Percentiles rank a stretch among this genome's conserved stretches.
Evolutionary conservation across 2,888 invertebrate species (phyloP).

Genomic region (Scaptomyza caliginosa): DNA sequence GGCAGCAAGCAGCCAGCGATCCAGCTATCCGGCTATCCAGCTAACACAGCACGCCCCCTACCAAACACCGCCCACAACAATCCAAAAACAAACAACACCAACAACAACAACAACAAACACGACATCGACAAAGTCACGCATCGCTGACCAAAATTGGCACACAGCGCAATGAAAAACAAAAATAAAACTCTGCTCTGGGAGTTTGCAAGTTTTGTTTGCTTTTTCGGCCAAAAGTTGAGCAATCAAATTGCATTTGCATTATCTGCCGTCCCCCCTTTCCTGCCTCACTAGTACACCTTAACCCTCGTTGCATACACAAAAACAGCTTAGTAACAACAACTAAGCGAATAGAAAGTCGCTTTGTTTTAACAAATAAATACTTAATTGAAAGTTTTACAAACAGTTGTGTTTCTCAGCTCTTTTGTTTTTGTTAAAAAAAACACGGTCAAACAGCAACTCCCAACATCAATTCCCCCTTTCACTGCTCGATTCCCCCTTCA

Average conservation of each 20-base stretch:
- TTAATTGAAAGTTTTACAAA: constrained; percentile 58
- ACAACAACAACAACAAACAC: constrained; percentile 50
- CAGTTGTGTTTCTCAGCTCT: constrained; percentile 22
- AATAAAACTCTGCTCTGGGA: constrained; percentile 35
- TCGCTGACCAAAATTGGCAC: constrained; percentile 78
- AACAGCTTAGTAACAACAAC: constrained; percentile 23
- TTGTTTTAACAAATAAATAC: constrained; percentile 43
- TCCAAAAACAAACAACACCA: constrained; percentile 21
- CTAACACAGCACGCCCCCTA: constrained; percentile 16
- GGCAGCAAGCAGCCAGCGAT: constrained; percentile 42
- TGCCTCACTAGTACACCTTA: too few relatives aligned
- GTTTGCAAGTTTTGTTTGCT: constrained; percentile 46
- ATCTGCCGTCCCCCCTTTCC: constrained; percentile 10
- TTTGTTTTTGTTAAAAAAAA: not conserved
- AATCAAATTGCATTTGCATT: constrained; percentile 76
- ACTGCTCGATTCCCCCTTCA: not conserved
- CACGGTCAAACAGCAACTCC: not conserved
- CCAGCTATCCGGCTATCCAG: not conserved
- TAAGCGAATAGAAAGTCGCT: constrained; percentile 56
- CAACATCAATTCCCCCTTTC: not conserved
- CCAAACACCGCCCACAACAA: constrained; percentile 17
- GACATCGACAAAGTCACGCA: constrained; percentile 78
- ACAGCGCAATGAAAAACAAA: constrained; percentile 10
- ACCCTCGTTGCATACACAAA: too few relatives aligned
- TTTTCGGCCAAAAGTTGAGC: constrained; percentile 57